These are phyloP conservation scores for Latrodectus elegans DNA, from an alignment of 2,888 invertebrate genomes.

Conservation along the genomic window DNA sequence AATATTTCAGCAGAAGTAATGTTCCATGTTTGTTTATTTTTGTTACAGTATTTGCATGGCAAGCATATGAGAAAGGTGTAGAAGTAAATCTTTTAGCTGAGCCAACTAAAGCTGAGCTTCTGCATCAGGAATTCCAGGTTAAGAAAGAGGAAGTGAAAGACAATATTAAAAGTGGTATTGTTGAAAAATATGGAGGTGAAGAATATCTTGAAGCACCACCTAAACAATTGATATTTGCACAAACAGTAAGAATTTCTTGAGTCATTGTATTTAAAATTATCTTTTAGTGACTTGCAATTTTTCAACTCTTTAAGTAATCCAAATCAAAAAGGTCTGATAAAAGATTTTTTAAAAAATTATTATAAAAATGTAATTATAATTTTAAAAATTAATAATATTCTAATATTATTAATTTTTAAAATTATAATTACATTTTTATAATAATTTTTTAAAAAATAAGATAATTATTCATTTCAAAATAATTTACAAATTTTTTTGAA, in stretches of 20 bases:
- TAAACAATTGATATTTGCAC: conserved; percentile 90
- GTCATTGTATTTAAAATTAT: not conserved
- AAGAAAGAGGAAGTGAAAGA: conserved; percentile 93
- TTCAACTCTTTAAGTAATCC: not conserved
- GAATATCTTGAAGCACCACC: conserved; percentile 93
- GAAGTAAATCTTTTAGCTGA: conserved; percentile 97
- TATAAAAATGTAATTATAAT: too few species aligned
- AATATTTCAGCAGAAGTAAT: too few species aligned
- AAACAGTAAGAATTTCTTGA: conserved; percentile 79
- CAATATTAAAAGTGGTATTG: conserved; percentile 85
- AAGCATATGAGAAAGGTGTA: conserved; percentile 92
- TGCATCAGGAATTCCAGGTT: conserved; percentile 91
- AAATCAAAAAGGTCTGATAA: too few species aligned
- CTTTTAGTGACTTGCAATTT: not conserved
- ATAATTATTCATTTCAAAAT: too few species aligned
- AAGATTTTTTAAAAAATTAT: too few species aligned
- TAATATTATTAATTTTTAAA: too few species aligned
- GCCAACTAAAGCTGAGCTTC: conserved; percentile 94
- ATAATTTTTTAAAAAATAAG: too few species aligned
- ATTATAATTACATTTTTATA: too few species aligned
- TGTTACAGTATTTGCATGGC: conserved; percentile 88
- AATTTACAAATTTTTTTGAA: too few species aligned
- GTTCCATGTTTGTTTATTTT: not conserved
- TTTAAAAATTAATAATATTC: too few species aligned
- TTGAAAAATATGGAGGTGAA: conserved; percentile 95